Evolutionary conservation across 2,113 vertebrate genomes (phyloP).

Genomic region (Brienomyrus longianalis): DNA sequence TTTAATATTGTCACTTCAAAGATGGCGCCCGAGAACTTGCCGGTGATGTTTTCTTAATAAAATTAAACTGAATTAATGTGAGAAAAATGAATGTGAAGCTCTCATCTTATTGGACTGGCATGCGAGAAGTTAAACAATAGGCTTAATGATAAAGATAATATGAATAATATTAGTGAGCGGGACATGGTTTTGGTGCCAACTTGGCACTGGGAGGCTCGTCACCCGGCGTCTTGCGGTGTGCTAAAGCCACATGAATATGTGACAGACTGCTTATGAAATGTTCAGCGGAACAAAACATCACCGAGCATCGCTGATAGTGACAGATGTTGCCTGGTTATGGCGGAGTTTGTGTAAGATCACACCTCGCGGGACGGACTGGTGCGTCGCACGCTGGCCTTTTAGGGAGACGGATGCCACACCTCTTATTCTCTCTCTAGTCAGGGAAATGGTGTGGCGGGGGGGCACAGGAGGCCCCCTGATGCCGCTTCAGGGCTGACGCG

Average conservation of each 20-base stretch:
- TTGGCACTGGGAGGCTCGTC: not conserved
- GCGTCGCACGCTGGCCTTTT: slow-evolving; percentile 16
- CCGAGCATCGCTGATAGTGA: slow-evolving; percentile 28
- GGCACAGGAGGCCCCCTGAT: not conserved
- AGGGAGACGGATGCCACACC: not conserved
- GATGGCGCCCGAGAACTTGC: slow-evolving; percentile 58
- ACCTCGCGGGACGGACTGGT: slow-evolving; percentile 15
- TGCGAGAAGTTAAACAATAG: slow-evolving; percentile 22
- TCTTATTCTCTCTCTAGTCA: not conserved
- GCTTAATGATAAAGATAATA: not conserved
- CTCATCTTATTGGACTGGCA: slow-evolving; percentile 42
- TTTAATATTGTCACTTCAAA: slow-evolving; percentile 74
- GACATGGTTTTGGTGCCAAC: not conserved
- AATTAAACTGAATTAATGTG: slow-evolving; percentile 65
- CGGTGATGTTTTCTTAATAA: slow-evolving; percentile 62
- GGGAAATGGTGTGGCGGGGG: too few relatives aligned
- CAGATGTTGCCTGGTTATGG: slow-evolving; percentile 31
- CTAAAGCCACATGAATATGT: slow-evolving; percentile 37
- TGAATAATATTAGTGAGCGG: not conserved
- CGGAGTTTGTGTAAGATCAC: slow-evolving; percentile 14
- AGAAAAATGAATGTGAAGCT: slow-evolving; percentile 45
- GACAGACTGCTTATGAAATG: slow-evolving; percentile 48
- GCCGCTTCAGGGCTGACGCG: not conserved
- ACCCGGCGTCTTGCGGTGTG: slow-evolving; percentile 33
- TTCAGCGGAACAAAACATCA: slow-evolving; percentile 47